phyloP scores from a whole-genome alignment of 30 jellyfish, hydroid and myxozoan genomes.

The Aurelia sp. region DNA sequence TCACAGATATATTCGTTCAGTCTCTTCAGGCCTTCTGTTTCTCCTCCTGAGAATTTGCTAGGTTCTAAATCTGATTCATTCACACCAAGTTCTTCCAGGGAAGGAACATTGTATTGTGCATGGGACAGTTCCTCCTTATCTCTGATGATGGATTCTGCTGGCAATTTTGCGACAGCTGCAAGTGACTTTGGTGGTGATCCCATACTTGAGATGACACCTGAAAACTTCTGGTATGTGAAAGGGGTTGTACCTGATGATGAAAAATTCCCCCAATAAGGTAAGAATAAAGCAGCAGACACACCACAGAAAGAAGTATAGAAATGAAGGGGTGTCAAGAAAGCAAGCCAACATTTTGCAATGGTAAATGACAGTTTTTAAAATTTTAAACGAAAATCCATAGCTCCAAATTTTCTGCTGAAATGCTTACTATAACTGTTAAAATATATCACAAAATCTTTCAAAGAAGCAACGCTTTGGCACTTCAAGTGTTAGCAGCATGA shows the following conservation, averaged over 20 bases:
- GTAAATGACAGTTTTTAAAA: no score
- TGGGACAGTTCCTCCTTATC: neutral
- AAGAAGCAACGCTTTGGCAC: no score
- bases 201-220: slow-evolving; percentile 12
- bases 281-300: no score
- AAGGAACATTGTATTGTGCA: slow-evolving; percentile 36
- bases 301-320: no score
- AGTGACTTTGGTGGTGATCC: slow-evolving; percentile 66
- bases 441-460: no score
- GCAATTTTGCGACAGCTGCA: slow-evolving; percentile 12
- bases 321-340: no score
- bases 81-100: slow-evolving; percentile 53
- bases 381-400: no score
- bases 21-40: slow-evolving; percentile 59
- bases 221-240: slow-evolving; percentile 37
- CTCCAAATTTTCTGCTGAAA: no score
- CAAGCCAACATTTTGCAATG: no score
- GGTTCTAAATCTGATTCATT: slow-evolving; percentile 11
- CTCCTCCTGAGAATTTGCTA: slow-evolving; percentile 71
- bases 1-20: slow-evolving; percentile 43
- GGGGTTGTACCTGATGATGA: slow-evolving; percentile 27
- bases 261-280: no score
- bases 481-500: no score
- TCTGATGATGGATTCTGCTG: neutral
- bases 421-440: no score